Conservation (phyloP, 2,797 vertebrate species). For the Holocentrus rufus region DNA sequence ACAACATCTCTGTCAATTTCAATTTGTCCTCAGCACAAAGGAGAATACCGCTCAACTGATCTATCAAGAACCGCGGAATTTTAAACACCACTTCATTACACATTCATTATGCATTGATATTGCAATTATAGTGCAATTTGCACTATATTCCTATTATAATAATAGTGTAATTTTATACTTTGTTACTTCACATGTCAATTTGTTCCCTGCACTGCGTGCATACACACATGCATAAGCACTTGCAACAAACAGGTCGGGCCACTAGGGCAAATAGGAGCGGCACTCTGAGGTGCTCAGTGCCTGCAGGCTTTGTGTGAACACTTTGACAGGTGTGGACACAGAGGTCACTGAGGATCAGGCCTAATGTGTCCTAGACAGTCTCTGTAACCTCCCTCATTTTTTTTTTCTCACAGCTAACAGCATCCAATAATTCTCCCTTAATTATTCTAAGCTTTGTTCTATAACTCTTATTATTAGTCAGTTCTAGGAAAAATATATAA, state of each 20-base stretch:
- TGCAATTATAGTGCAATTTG: no score
- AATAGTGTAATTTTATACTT: conserved; percentile 1
- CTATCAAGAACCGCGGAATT: background rate
- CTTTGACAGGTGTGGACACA: conserved; percentile 1
- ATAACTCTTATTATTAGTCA: no score
- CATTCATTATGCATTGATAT: background rate
- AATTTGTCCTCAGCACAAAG: background rate
- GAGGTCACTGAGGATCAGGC: conserved; percentile 16
- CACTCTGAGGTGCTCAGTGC: conserved; percentile 9
- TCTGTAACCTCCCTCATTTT: conserved; percentile 1
- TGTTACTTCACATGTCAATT: background rate
- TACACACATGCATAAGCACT: background rate
- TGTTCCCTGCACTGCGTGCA: no score
- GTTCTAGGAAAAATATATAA: no score
- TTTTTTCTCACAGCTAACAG: no score
- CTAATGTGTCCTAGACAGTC: background rate
- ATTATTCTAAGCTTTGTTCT: no score
- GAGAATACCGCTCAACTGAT: no score
- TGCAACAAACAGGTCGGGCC: conserved; percentile 9
- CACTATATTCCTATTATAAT: no score
- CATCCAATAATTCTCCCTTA: no score
- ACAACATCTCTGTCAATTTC: background rate
- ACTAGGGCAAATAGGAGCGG: conserved; percentile 5
- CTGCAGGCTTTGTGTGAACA: conserved; percentile 9
- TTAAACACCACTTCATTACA: background rate